phyloP scores from a whole-genome alignment of 2,797 vertebrate species.

The Anisognathus igniventris region DNA sequence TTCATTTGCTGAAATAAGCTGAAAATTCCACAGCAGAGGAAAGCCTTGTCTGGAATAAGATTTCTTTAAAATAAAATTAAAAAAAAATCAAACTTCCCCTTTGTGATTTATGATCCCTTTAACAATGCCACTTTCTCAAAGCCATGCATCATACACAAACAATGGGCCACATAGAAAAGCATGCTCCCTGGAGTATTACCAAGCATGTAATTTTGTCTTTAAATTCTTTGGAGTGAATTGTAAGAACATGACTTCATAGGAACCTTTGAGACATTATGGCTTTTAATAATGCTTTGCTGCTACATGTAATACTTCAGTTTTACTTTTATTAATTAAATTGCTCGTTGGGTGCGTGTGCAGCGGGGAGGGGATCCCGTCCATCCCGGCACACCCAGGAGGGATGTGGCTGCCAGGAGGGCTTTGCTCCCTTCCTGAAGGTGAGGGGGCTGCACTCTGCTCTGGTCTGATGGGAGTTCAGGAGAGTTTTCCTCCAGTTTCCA shows the following conservation, averaged over 20 bases:
- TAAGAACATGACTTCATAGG: conserved; percentile 79
- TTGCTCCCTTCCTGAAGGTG: not conserved
- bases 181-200: conserved; percentile 63
- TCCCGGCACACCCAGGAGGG: not conserved
- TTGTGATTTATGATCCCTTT: conserved; percentile 59
- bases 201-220: conserved; percentile 78
- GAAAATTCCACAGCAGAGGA: not conserved
- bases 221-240: conserved; percentile 71
- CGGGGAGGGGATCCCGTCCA: conserved; percentile 1
- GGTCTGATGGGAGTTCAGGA: not conserved
- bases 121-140: conserved; percentile 71
- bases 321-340: conserved; percentile 76
- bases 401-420: not conserved
- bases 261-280: conserved; percentile 71
- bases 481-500: not conserved
- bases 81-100: conserved; percentile 29
- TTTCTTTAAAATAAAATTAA: not conserved
- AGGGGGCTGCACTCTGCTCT: not conserved
- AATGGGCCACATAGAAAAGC: conserved; percentile 68
- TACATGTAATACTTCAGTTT: conserved; percentile 67
- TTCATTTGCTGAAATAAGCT: conserved; percentile 5
- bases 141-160: conserved; percentile 65
- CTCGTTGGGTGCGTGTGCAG: conserved; percentile 2
- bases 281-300: conserved; percentile 73
- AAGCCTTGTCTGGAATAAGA: conserved; percentile 29